Percentiles rank a stretch among this genome's conserved stretches.
These are phyloP conservation scores for Elymnias hypermnestra DNA, from an alignment of 1,140 invertebrate genomes.

Conservation along the genomic window DNA sequence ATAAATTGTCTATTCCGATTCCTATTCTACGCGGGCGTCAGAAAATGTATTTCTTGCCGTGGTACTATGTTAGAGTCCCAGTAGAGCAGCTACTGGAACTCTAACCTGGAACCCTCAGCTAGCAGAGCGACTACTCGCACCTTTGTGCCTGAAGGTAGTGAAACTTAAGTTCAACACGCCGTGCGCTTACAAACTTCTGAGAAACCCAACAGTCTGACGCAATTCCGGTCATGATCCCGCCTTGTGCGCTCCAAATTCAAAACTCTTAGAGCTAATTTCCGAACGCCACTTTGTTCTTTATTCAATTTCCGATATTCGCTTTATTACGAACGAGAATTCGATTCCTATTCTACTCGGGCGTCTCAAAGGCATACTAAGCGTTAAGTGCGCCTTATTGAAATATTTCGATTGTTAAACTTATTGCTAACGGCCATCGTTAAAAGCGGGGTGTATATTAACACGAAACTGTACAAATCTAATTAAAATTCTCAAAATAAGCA, in stretches of 20 bases:
- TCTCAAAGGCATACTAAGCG: constrained; percentile 7
- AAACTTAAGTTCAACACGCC: too few relatives aligned
- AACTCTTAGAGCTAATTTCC: constrained; percentile 72
- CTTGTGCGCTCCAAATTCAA: constrained; percentile 51
- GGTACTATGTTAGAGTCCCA: too few relatives aligned
- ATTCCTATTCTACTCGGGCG: constrained; percentile 10
- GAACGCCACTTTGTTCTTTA: constrained; percentile 73
- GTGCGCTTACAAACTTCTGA: constrained; percentile 52
- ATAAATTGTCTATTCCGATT: too few relatives aligned
- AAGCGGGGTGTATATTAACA: not conserved
- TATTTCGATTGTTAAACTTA: constrained; percentile 10
- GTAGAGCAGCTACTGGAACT: too few relatives aligned
- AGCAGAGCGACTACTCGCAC: too few relatives aligned
- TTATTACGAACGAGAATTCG: constrained; percentile 35
- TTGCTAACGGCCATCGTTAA: constrained; percentile 7
- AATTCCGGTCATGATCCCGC: constrained; percentile 70
- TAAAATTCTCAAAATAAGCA: constrained; percentile 4
- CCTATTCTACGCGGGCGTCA: too few relatives aligned
- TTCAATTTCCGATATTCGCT: constrained; percentile 70
- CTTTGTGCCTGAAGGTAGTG: too few relatives aligned
- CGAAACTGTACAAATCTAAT: constrained; percentile 3
- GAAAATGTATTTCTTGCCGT: too few relatives aligned
- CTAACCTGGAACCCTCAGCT: too few relatives aligned
- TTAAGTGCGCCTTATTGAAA: constrained; percentile 10
- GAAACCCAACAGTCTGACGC: constrained; percentile 59